Evolutionary conservation across 2,888 invertebrate species (phyloP).

Genomic region (Drosophila affinis): DNA sequence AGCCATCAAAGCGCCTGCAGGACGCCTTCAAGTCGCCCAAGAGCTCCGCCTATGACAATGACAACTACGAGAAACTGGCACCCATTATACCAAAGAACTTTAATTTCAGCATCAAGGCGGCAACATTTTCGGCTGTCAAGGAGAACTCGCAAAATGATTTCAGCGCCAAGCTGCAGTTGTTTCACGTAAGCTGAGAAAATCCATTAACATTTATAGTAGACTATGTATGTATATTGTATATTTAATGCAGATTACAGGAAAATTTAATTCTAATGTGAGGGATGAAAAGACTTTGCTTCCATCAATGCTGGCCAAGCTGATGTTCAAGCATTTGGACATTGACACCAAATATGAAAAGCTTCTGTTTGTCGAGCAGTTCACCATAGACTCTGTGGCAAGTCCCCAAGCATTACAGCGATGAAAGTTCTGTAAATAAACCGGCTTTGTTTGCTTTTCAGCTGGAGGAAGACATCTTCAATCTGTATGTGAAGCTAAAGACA

Average conservation of each 20-base stretch:
- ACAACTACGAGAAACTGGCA: slow-evolving; percentile 87
- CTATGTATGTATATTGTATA: neutral
- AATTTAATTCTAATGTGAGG: slow-evolving; percentile 85
- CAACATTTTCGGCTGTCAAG: slow-evolving; percentile 88
- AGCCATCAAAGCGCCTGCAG: slow-evolving; percentile 33
- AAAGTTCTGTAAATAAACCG: neutral
- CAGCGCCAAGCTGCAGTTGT: slow-evolving; percentile 87
- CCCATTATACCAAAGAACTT: slow-evolving; percentile 94
- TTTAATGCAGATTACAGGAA: slow-evolving; percentile 85
- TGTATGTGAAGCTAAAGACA: slow-evolving; percentile 88
- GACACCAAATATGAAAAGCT: slow-evolving; percentile 86
- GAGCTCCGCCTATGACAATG: slow-evolving; percentile 80
- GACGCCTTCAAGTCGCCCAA: slow-evolving; percentile 28
- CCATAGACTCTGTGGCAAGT: slow-evolving; percentile 86
- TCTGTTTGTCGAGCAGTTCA: slow-evolving; percentile 85
- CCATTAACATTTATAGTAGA: neutral
- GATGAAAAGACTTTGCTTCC: slow-evolving; percentile 84
- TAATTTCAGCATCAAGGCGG: slow-evolving; percentile 89
- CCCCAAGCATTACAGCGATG: neutral
- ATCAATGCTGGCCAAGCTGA: slow-evolving; percentile 87
- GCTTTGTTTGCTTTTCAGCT: slow-evolving; percentile 59
- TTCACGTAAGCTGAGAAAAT: slow-evolving; percentile 85
- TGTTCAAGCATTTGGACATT: slow-evolving; percentile 87
- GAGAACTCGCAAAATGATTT: slow-evolving; percentile 89
- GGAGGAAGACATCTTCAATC: slow-evolving; percentile 87